phyloP scores from a whole-genome alignment of 2,888 invertebrate species.

The Ischnura elegans region DNA sequence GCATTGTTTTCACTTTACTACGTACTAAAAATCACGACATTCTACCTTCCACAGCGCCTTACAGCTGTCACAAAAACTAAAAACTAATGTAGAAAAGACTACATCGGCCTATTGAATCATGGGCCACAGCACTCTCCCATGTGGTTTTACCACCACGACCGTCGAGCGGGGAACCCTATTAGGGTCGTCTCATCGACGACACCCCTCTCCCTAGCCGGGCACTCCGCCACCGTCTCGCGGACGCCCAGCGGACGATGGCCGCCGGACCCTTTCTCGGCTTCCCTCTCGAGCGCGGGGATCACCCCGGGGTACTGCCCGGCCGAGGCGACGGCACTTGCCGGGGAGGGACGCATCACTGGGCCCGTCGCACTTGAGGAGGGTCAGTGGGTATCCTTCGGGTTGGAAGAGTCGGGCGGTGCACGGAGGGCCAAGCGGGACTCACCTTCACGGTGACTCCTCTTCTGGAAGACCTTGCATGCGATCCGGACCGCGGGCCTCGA shows the following conservation, averaged over 20 bases:
- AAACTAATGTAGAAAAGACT: neutral
- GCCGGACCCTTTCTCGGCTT: neutral
- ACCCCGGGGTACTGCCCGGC: neutral
- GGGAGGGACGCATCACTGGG: neutral
- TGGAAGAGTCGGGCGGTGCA: neutral
- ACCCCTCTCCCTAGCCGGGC: neutral
- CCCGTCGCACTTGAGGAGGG: neutral
- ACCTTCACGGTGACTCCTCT: slow-evolving; percentile 67
- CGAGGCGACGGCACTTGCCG: neutral
- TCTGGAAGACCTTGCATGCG: slow-evolving; percentile 63
- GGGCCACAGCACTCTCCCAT: neutral
- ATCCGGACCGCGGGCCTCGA: neutral
- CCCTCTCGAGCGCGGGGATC: neutral
- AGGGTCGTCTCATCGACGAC: neutral
- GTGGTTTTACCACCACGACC: neutral
- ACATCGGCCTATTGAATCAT: neutral
- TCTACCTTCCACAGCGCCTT: too few species aligned
- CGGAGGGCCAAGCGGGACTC: neutral
- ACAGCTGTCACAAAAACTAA: neutral
- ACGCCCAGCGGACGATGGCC: neutral
- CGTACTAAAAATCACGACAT: too few species aligned
- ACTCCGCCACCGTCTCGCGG: neutral
- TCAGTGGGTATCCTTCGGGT: neutral
- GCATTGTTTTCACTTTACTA: too few species aligned
- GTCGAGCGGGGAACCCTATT: neutral